Evolutionary conservation across 1,140 invertebrate species (phyloP), one percentile per base, ranked within the genome.

Genomic region (Sarcophaga peregrina): DNA sequence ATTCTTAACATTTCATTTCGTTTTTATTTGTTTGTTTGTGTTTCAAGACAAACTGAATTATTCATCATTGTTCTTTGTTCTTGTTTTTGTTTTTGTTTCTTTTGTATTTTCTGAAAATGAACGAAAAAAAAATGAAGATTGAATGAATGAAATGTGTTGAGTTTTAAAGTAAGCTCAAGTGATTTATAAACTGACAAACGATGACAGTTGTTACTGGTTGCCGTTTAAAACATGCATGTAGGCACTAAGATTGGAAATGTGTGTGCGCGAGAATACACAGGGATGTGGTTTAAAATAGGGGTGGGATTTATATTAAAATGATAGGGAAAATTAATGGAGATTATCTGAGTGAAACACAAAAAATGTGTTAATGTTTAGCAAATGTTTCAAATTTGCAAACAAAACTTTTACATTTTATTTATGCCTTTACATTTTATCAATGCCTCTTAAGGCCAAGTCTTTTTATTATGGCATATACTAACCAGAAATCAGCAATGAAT

Each of bases 121-220:
- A n/a, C n/a, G n/a, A n/a, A 15, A 15, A 58, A 15, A 62, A 15
- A 20, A 68, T 20, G 62, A 68, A 68, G 62, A 68, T 68, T 68
- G 62, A 68, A 68, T 58, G 54, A 58, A 58, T 20, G 62, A 68
- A 68, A 20, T 68, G 62, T 25, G 62, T 68, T 68, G 62, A 68
- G n/a, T 8, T 68, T 68, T 68, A 68, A 68, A 68, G 62, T 68
- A 20, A 78, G 25, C 48, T 50, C 75, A 81, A 81, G 81, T 82
- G 81, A 82, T 84, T 86, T 84, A 87, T 88, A 88, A 89, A 87
- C 87, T 89, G 87, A 89, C 87, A 89, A 89, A 89, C 87, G 87
- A 89, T 89, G 87, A 89, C 87, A 89, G 87, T 89, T 89, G 87
- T 89, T 86, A 85, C 83, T 74, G 45, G 75, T 78, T 52, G 75